These are phyloP conservation scores for Mus spretus DNA, from an alignment of 2,797 vertebrate genomes.

Conservation along the genomic window DNA sequence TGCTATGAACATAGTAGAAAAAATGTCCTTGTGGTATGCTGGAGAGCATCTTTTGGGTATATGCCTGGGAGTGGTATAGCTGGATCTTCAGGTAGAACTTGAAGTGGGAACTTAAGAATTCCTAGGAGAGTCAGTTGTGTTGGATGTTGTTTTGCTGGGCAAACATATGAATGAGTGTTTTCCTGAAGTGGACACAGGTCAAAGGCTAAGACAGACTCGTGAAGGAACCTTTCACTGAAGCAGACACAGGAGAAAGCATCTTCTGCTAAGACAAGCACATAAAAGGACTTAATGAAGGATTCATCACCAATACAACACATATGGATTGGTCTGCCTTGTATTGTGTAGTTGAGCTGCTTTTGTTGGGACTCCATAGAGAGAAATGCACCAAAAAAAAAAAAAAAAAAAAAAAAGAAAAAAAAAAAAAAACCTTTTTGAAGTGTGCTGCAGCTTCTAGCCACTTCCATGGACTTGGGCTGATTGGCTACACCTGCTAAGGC, in stretches of 20 bases:
- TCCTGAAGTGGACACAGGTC: neutral
- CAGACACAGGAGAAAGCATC: neutral
- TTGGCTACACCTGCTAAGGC: neutral
- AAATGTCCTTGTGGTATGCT: neutral
- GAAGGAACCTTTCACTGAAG: neutral
- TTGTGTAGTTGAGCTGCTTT: neutral
- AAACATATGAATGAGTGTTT: neutral
- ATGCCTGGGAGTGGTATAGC: neutral
- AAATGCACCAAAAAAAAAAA: neutral
- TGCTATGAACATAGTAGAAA: neutral
- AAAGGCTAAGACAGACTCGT: neutral
- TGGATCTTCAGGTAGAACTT: neutral
- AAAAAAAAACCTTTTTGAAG: too few relatives aligned
- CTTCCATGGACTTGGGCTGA: neutral
- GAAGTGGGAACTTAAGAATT: neutral
- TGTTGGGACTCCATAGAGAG: neutral
- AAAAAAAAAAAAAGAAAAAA: too few relatives aligned
- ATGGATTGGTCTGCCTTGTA: neutral
- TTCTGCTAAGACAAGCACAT: neutral
- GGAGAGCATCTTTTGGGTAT: neutral
- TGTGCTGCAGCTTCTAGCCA: neutral
- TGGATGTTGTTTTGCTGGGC: neutral
- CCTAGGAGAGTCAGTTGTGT: neutral
- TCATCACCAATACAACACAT: neutral
- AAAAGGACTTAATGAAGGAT: neutral